Base-by-base conservation (phyloP, 2,888 invertebrate genomes). In the Odontocolon sp. region DNA sequence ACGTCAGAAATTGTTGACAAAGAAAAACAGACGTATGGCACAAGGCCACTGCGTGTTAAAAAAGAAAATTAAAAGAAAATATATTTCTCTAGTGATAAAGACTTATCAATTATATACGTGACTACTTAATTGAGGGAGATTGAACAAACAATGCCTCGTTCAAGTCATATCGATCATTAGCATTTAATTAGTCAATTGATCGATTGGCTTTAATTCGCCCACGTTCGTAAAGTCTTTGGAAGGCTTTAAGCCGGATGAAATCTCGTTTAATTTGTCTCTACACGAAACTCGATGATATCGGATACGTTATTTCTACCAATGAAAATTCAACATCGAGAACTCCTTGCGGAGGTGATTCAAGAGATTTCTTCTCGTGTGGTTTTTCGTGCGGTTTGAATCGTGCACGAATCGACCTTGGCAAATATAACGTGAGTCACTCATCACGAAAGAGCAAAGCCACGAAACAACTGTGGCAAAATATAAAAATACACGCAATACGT, bases 391-490 rank as follows among this genome's bases (percentile, higher is more conserved):
- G 77, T 77, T 72, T 57, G 36, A 36, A 77, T 72, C 57, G 68
- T 64, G 68, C 57, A 64, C 50, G 21, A 18, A 21, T 11, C 68
- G 75, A 70, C 77, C 68, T 77, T 72, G 68, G 36, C 42, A 64
- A 72, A 57, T 69, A 64, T 77, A n/a, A n/a, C 63, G 68, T 72
- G 77, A 77, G 57, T 77, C 77, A 77, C 50, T 50, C 52, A 38
- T 64, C 52, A 33, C n/a, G 23, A 26, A 31, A 52, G 36, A 38
- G 28, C 36, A 47, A 69, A 57, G 28, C 57, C 64, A 23, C 23
- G 38, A 68, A 59, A 40, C 26, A 59, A 69, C 38, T 69, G 45
- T 33, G 23, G 47, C 23, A 47, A 33, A 45, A 14, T 42, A 40
- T 40, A 28, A 40, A 54, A 23, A 36, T 40, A 42, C 8, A 56